Base-by-base conservation (phyloP, 2,113 vertebrate species). In the Epinephelus fuscoguttatus region DNA sequence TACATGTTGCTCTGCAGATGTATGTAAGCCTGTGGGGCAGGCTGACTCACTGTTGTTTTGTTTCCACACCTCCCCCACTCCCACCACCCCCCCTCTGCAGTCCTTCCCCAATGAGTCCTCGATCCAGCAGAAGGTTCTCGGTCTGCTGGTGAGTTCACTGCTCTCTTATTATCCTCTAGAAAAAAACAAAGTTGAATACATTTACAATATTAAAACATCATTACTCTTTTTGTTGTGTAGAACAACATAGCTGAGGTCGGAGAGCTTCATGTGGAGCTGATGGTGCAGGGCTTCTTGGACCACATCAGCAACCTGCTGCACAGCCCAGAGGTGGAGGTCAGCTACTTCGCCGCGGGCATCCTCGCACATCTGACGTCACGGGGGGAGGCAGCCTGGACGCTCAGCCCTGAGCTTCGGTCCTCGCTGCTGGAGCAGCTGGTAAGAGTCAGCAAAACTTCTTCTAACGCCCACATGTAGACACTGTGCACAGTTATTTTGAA, bases 201-300 rank as follows among this genome's bases (percentile, higher is more conserved):
- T 82, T 57, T 19, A 17, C 42, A 53, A 27, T 6, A 49, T 59
- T 72, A 15, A 70, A 8, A 45, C 25, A 6, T 25, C 21, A 0
- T 37, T 13, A 37, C 60, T 70, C 30, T 47, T n/a, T n/a, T 74
- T 9, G 70, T 56, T 66, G 17, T 78, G 62, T 18, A 99, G 98
- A 99, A 99, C 92, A 99, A 99, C 91, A 99, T 99, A 80, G 98
- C 98, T 4, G 98, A 99, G 94, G 98, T 99, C 37, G 96, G 97
- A 82, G 98, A 99, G 79, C 95, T 99, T 64, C 98, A 99, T 61
- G 95, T 95, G 30, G 97, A 99, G 81, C 94, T 99, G 75, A 99
- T 99, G 98, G 98, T 98, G 94, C 97, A 97, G 90, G 94, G 97
- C 63, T 99, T 99, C 76, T 96, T 99, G 95, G 97, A 98, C 88